Evolutionary conservation across 2,888 invertebrate species (phyloP).

Genomic region (Omphaloscelis lunosa): DNA sequence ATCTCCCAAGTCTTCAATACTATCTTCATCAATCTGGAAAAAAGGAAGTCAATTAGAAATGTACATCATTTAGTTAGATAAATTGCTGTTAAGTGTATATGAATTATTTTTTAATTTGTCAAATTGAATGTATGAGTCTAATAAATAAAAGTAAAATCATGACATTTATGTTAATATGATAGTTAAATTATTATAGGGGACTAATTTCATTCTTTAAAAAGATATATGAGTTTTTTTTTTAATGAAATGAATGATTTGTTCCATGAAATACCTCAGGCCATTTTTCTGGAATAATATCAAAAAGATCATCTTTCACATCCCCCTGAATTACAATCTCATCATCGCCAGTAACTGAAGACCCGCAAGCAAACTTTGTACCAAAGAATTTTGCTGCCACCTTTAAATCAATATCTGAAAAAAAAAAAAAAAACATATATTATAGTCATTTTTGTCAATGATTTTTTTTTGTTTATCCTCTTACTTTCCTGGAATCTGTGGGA

Average conservation of each 20-base stretch:
- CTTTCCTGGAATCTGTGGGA: no score
- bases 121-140: not conserved
- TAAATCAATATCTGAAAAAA: slow-evolving; percentile 96
- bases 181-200: not conserved
- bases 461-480: no score
- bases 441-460: no score
- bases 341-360: slow-evolving; percentile 99
- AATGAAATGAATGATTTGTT: not conserved
- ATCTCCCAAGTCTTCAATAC: slow-evolving; percentile 97
- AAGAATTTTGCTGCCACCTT: slow-evolving; percentile 99
- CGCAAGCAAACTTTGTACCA: slow-evolving; percentile 99
- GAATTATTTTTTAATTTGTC: not conserved
- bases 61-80: not conserved
- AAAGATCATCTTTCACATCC: slow-evolving; percentile 99
- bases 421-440: no score
- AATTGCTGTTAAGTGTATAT: not conserved
- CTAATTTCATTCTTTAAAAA: not conserved
- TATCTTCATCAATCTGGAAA: slow-evolving; percentile 94
- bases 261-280: slow-evolving; percentile 95
- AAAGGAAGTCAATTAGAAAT: not conserved
- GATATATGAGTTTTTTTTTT: no score
- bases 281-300: slow-evolving; percentile 99
- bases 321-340: slow-evolving; percentile 99
- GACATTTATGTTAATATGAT: not conserved
- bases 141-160: not conserved